Conservation (phyloP, 2,797 vertebrate species). For the Thalassophryne amazonica region DNA sequence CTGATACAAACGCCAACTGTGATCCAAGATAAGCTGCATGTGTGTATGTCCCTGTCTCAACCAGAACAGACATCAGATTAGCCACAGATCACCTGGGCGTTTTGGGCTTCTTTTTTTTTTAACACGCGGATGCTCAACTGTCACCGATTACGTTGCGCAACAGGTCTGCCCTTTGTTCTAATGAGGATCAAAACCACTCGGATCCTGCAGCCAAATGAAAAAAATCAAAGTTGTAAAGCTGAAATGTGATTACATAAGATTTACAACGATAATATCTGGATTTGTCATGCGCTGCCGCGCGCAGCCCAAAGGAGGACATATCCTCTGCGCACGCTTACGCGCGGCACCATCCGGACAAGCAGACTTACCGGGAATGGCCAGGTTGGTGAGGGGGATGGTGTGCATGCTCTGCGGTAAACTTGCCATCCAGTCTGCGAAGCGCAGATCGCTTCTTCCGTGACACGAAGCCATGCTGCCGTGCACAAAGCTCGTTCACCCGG, state of each 20-base stretch:
- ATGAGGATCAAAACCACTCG: neutral
- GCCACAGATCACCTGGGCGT: neutral
- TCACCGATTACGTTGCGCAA: conserved; percentile 62
- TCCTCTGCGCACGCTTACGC: neutral
- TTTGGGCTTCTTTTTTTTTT: neutral
- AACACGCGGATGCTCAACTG: neutral
- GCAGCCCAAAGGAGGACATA: neutral
- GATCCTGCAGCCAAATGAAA: too few species aligned
- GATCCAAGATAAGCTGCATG: conserved; percentile 1
- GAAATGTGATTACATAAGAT: too few species aligned
- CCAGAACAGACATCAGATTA: too few species aligned
- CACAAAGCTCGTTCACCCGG: conserved; percentile 52
- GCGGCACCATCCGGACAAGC: neutral
- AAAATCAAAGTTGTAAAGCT: conserved; percentile 20
- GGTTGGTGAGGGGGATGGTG: conserved; percentile 87
- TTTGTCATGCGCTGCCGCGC: neutral
- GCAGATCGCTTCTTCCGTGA: conserved; percentile 88
- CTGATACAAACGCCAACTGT: conserved; percentile 18
- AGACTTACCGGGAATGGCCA: conserved; percentile 95
- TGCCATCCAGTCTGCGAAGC: conserved; percentile 95
- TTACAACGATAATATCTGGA: neutral
- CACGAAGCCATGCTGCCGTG: conserved; percentile 89
- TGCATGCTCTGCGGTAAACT: conserved; percentile 90
- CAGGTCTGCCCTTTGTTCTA: conserved; percentile 63
- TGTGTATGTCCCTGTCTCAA: too few species aligned